Percentiles rank a stretch among this genome's conserved stretches.
Evolutionary conservation across 2,888 invertebrate species (phyloP).

Genomic region (Diaphora mendica): DNA sequence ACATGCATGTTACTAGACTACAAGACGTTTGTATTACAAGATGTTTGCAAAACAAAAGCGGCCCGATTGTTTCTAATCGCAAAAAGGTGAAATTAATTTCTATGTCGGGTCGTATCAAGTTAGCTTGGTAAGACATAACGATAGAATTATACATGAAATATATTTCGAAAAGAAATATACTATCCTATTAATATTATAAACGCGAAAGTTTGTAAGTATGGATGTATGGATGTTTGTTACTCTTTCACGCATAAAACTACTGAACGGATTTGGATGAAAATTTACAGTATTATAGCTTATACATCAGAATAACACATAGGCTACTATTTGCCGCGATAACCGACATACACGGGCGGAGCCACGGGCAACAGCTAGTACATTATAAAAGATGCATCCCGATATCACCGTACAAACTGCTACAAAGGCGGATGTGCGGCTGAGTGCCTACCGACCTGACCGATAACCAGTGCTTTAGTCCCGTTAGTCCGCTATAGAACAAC

Average conservation of each 20-base stretch:
- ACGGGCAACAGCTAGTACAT: no score
- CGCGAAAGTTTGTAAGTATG: no score
- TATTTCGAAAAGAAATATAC: slow-evolving; percentile 46
- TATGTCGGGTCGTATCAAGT: slow-evolving; percentile 20
- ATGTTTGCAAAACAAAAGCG: slow-evolving; percentile 3
- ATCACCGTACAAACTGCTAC: slow-evolving; percentile 38
- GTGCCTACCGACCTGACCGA: slow-evolving; percentile 60
- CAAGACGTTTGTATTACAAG: background rate
- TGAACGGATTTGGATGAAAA: no score
- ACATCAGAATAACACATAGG: no score
- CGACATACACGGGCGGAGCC: no score
- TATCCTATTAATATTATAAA: no score
- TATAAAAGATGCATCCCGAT: background rate
- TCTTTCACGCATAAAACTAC: no score
- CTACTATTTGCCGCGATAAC: no score
- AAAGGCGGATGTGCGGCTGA: slow-evolving; percentile 65
- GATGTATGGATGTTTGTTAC: no score
- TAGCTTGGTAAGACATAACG: slow-evolving; percentile 36
- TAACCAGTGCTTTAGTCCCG: slow-evolving; percentile 52
- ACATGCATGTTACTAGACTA: background rate
- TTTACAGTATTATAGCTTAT: no score
- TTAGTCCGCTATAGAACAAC: slow-evolving; percentile 51
- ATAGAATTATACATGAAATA: slow-evolving; percentile 55
- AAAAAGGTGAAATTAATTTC: slow-evolving; percentile 12
- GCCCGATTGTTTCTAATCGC: background rate